phyloP scores from a whole-genome alignment of 2,113 vertebrate genomes.

The Trachemys scripta region DNA sequence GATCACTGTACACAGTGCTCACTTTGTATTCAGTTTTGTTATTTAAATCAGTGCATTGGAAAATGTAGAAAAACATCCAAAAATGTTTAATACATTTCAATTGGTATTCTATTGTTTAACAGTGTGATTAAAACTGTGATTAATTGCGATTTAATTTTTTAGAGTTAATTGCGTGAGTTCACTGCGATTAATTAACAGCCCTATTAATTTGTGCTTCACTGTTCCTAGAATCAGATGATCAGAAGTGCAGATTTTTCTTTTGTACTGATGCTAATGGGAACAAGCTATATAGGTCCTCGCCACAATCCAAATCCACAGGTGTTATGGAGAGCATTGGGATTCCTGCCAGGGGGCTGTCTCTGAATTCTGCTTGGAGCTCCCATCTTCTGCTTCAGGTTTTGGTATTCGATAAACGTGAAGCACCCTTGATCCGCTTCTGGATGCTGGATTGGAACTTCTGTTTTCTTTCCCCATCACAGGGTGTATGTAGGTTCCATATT shows the following conservation, averaged over 20 bases:
- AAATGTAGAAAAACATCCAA: no score
- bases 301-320: not conserved
- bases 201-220: not conserved
- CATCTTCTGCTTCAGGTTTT: not conserved
- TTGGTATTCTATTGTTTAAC: no score
- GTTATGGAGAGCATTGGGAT: not conserved
- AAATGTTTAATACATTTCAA: no score
- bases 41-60: no score
- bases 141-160: no score
- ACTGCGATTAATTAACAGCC: no score
- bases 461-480: not conserved
- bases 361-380: not conserved
- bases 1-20: no score
- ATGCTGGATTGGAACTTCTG: not conserved
- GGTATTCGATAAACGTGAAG: not conserved
- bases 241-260: not conserved
- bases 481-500: not conserved
- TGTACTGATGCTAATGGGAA: rapidly evolving
- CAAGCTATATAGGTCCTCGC: not conserved
- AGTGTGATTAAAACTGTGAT: no score
- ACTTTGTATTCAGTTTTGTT: no score
- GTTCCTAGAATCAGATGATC: not conserved
- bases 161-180: no score
- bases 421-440: not conserved
- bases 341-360: not conserved